These are phyloP conservation scores for Hexactinellida sp. DNA, from an alignment of 37 sponge, comb jelly and placozoan species.

Conservation along the genomic window DNA sequence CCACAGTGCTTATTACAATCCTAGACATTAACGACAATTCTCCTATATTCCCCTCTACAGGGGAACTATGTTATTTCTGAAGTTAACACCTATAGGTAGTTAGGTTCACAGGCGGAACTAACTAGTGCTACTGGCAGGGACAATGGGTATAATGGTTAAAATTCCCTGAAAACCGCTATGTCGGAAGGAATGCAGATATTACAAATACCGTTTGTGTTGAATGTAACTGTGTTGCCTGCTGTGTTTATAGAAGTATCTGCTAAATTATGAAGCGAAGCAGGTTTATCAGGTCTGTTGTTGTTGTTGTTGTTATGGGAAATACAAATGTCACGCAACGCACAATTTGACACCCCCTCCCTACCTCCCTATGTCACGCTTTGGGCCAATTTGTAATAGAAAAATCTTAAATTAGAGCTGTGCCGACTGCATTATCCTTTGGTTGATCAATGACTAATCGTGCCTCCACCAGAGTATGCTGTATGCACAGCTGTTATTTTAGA, in stretches of 20 bases:
- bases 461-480: too few species aligned
- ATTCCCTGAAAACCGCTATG: background rate
- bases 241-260: background rate
- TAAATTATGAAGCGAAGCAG: background rate
- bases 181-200: background rate
- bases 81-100: background rate
- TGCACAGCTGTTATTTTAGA: too few species aligned
- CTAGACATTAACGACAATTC: background rate
- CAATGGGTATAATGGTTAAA: background rate
- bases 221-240: background rate
- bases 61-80: background rate
- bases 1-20: background rate
- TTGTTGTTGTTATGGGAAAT: too few species aligned
- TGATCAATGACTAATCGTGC: too few species aligned
- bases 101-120: background rate
- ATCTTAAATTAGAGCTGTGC: too few species aligned
- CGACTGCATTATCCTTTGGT: too few species aligned
- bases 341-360: too few species aligned
- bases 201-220: background rate
- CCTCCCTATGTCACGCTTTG: too few species aligned
- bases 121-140: background rate
- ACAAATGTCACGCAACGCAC: too few species aligned
- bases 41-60: background rate
- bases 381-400: too few species aligned
- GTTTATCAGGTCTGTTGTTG: background rate